Base-by-base conservation (phyloP, 2,797 vertebrate genomes). In the Coilia nasus region DNA sequence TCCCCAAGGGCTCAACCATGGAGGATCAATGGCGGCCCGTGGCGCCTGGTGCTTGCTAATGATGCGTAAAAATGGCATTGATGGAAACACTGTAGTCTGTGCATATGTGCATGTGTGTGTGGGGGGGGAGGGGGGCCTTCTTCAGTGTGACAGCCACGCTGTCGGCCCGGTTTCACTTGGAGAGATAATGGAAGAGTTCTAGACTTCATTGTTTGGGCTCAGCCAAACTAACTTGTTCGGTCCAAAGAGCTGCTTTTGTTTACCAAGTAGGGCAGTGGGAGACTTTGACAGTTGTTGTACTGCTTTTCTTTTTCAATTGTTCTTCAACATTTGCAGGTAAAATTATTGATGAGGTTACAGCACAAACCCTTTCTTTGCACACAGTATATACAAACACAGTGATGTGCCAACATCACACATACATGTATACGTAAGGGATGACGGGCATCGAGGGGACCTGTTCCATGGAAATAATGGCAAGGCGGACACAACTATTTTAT, bases 61-160 rank as follows among this genome's bases (percentile, higher is more conserved):
- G 54, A 84, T 75, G 67, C 67, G 31, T 82, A 44, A 82, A 87
- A 85, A 62, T 21, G 57, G 47, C 64, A 71, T 59, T 83, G 50
- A 86, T 86, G 75, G 82, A 80, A 81, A 78, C 60, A 35, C 67
- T 75, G 67, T 75, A 31, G 67, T 75, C 67, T 75, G 67, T 14
- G 28, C 6, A 41, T 31, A 10, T 75, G 67, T 6, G 67, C 23
- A 25, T 1, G 62, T 1, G 23, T 9, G 12, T 11, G 23, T 28
- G 35, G 3, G 50, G 50, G 50, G 50, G 7, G 50, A 1, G 14
- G 50, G 50, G 50, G 50, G 50, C 2, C 35, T 41, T 41, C 5
- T 41, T 54, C 50, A 54, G 50, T 54, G 7, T 54, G 14, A 54
- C 50, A 54, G 50, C 28, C 6, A 75, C 25, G 4, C 67, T 15